phyloP scores from a whole-genome alignment of 2,113 vertebrate species.

The Notarius quadriscutis region DNA sequence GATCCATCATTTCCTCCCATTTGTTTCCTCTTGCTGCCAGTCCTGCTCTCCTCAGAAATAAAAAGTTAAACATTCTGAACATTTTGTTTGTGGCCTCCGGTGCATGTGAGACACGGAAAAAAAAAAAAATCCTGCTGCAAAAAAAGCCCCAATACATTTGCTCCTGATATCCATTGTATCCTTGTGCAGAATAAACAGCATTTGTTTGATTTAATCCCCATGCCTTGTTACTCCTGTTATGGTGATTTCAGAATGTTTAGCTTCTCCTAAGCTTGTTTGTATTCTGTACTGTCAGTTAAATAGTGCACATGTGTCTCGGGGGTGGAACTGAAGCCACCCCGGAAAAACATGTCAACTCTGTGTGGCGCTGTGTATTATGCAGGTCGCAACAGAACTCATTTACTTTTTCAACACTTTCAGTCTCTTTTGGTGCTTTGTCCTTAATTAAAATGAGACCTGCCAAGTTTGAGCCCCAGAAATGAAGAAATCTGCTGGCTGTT shows the following conservation, averaged over 20 bases:
- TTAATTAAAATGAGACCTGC: background rate
- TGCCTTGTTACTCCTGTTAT: background rate
- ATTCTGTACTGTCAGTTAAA: background rate
- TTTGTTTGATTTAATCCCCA: slow-evolving; percentile 2
- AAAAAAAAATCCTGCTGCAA: background rate
- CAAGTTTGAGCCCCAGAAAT: background rate
- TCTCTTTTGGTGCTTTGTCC: background rate
- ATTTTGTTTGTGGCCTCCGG: background rate
- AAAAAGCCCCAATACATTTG: background rate
- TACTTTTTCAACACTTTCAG: slow-evolving; percentile 30
- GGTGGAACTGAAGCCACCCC: slow-evolving; percentile 14
- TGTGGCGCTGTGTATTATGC: slow-evolving; percentile 20
- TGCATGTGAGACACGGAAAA: background rate
- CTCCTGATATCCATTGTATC: background rate
- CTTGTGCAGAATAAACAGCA: slow-evolving; percentile 9
- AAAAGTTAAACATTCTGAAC: slow-evolving; percentile 36
- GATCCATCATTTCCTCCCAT: slow-evolving; percentile 31
- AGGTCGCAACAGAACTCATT: slow-evolving; percentile 40
- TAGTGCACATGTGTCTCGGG: background rate
- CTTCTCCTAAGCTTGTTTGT: slow-evolving; percentile 10
- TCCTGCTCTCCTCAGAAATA: slow-evolving; percentile 57
- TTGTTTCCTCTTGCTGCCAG: slow-evolving; percentile 18
- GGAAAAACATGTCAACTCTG: background rate
- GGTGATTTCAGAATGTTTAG: slow-evolving; percentile 15
- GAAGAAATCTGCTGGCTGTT: background rate